Conservation (phyloP, 2,797 vertebrate species). For the Sebastes wilsoni region DNA sequence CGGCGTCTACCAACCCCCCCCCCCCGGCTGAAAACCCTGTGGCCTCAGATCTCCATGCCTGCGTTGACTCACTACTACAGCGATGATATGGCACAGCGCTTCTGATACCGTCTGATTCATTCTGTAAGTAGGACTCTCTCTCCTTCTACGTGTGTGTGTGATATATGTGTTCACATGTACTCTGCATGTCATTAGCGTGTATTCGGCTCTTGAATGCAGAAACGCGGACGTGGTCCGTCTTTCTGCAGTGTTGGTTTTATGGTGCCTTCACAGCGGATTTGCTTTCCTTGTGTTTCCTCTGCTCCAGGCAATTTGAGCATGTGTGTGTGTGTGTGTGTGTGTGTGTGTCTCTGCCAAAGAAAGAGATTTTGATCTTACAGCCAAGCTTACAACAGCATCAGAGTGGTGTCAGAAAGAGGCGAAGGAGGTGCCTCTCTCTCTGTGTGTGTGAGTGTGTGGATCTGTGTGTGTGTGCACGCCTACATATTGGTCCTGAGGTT, state of each 20-base stretch:
- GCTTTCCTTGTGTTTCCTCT: conserved; percentile 68
- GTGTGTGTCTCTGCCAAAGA: conserved; percentile 61
- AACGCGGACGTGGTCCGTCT: conserved; percentile 39
- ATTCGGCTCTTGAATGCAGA: conserved; percentile 39
- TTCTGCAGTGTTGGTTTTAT: conserved; percentile 68
- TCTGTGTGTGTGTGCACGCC: conserved; percentile 3
- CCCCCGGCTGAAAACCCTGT: conserved; percentile 46
- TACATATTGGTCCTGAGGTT: conserved; percentile 75
- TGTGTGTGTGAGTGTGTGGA: conserved; percentile 5
- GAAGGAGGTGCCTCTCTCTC: conserved; percentile 43
- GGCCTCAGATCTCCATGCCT: conserved; percentile 62
- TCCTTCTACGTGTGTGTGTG: conserved; percentile 15
- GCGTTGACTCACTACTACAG: conserved; percentile 67
- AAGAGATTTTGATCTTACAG: conserved; percentile 77
- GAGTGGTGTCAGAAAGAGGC: conserved; percentile 67
- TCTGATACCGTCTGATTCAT: conserved; percentile 80
- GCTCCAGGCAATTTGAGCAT: conserved; percentile 57
- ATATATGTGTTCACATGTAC: conserved; percentile 35
- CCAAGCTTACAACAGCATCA: conserved; percentile 76
- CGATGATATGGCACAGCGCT: conserved; percentile 66
- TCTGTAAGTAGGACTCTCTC: conserved; percentile 80
- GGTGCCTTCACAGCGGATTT: conserved; percentile 67
- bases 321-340: conserved; percentile 17
- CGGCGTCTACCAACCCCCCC: neutral
- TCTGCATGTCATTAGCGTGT: conserved; percentile 51